These are phyloP conservation scores for Prenolepis imparis DNA, from an alignment of 2,888 invertebrate genomes.

Conservation along the genomic window DNA sequence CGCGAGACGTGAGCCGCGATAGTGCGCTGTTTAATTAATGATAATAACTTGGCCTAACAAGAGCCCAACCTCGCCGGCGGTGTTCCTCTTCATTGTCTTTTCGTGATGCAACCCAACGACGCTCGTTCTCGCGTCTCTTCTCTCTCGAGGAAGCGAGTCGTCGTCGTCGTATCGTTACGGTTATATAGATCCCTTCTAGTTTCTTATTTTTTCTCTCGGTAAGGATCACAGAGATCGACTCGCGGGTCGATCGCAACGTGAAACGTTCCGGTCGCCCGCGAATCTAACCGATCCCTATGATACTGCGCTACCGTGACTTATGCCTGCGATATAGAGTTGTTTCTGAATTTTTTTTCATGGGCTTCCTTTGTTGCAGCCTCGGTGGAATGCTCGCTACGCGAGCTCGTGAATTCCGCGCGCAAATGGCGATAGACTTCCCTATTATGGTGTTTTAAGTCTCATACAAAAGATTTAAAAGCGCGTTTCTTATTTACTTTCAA, in stretches of 20 bases:
- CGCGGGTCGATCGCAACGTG: conserved; percentile 41
- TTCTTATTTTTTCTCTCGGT: conserved; percentile 38
- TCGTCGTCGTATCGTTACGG: conserved; percentile 27
- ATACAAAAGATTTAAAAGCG: conserved; percentile 12
- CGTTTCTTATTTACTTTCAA: not conserved
- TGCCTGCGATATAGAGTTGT: conserved; percentile 52
- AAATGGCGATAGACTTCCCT: conserved; percentile 23
- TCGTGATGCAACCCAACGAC: conserved; percentile 73
- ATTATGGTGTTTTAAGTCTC: not conserved
- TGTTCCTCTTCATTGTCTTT: conserved; percentile 80
- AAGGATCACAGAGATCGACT: conserved; percentile 39
- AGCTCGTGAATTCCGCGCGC: conserved; percentile 31
- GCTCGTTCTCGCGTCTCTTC: conserved; percentile 32
- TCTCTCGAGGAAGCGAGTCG: not conserved
- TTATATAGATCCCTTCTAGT: conserved; percentile 45
- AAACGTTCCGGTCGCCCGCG: conserved; percentile 35
- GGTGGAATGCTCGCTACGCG: conserved; percentile 36
- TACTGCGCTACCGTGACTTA: conserved; percentile 54
- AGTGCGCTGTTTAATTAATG: conserved; percentile 81
- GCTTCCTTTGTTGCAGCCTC: conserved; percentile 44
- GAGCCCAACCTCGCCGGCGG: conserved; percentile 69
- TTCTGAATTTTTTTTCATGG: conserved; percentile 36
- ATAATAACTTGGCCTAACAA: conserved; percentile 79
- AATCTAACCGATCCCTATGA: conserved; percentile 38
- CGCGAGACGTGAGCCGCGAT: conserved; percentile 73